phyloP scores from a whole-genome alignment of 2,888 invertebrate genomes.

The Tenthredo notha region DNA sequence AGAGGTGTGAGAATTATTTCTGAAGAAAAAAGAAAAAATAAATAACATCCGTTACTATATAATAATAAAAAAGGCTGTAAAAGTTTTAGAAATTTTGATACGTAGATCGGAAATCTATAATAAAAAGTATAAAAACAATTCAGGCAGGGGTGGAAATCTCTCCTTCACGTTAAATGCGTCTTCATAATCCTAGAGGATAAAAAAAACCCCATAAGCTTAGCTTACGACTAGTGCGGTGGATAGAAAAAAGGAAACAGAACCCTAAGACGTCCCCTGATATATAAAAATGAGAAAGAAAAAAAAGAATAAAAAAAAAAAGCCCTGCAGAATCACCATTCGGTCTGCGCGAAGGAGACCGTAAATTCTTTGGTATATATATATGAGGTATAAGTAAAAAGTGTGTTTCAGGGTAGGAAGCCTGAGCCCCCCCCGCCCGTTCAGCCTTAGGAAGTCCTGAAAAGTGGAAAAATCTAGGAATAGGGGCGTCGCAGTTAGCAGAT shows the following conservation, averaged over 20 bases:
- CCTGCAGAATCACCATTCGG: background rate
- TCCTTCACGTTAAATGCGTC: background rate
- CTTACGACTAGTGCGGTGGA: background rate
- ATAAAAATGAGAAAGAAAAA: no score
- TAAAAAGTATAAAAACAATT: background rate
- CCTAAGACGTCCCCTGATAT: background rate
- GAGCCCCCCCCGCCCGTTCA: background rate
- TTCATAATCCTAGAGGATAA: background rate
- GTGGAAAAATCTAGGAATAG: slow-evolving; percentile 56
- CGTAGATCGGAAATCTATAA: background rate
- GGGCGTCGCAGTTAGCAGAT: slow-evolving; percentile 74
- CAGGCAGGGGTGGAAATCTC: background rate
- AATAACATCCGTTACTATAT: background rate
- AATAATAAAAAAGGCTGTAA: background rate
- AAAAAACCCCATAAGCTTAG: background rate
- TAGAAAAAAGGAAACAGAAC: background rate
- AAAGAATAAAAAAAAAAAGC: background rate
- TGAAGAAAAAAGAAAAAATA: no score
- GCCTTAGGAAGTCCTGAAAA: slow-evolving; percentile 4
- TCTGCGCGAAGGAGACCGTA: background rate
- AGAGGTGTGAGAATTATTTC: background rate
- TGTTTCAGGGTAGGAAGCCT: background rate
- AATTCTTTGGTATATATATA: background rate
- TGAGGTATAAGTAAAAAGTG: background rate
- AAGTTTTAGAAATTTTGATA: background rate